Evolutionary conservation across 1,140 invertebrate genomes (phyloP), one percentile per base, ranked within the genome.

Genomic region (Heliconius congener): DNA sequence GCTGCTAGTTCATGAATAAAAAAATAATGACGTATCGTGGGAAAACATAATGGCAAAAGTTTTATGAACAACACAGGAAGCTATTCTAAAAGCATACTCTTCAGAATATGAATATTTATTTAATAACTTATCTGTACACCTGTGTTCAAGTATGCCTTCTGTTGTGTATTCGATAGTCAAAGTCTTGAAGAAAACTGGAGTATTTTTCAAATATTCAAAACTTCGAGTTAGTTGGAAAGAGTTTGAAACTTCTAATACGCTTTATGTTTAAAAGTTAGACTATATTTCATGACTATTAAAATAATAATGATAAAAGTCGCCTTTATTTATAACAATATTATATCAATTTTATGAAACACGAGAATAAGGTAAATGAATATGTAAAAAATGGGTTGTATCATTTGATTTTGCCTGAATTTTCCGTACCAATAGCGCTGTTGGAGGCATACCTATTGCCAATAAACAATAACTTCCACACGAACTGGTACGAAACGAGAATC

Each of bases 401-500:
- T 78, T 85, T 88, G 88, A 88, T 89, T 89, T 90, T 91, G 83
- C 91, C 87, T 92, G 87, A 94, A 94, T 93, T 93, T 94, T 94
- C 92, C 91, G 82, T 90, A 85, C 91, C 89, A 91, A 76, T 89
- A 84, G 82, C 76, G 85, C 83, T 76, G 83, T 87, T 85, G 81
- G 80, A 82, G 86, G 85, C 82, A 83, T 80, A 91, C 88, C 85
- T 91, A 91, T 88, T 90, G 87, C 87, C 91, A 93, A 93, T 94
- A 94, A 93, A 92, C 92, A 94, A 94, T 94, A 92, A 90, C 90
- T 94, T 94, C 91, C 91, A 87, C 85, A 60, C 84, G 90, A 87
- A 81, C 81, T 86, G 76, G 75, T 82, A 55, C 71, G 83, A 87
- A 88, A 87, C 89, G 90, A 88, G 91, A 82, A 88, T 89, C 88